These are phyloP conservation scores for Eptatretus atami DNA, from an alignment of 2,797 vertebrate species.

Conservation along the genomic window DNA sequence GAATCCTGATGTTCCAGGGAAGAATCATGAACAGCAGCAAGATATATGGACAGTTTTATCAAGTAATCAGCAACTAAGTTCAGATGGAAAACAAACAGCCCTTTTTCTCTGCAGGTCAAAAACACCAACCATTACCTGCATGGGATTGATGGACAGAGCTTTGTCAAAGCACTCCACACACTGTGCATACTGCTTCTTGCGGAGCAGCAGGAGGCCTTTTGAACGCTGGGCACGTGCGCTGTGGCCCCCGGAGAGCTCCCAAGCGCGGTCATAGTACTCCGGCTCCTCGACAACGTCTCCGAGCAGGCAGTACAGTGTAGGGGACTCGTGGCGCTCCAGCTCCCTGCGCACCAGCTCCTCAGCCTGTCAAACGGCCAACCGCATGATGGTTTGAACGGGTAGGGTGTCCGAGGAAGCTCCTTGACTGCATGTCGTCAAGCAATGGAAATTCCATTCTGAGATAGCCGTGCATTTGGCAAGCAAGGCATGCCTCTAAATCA, in stretches of 20 bases:
- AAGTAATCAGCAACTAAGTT: neutral
- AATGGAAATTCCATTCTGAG: too few relatives aligned
- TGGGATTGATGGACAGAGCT: slow-evolving; percentile 39
- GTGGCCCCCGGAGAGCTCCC: slow-evolving; percentile 42
- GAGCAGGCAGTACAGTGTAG: slow-evolving; percentile 48
- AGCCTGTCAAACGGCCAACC: slow-evolving; percentile 18
- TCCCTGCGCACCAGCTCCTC: slow-evolving; percentile 55
- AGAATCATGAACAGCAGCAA: too few relatives aligned
- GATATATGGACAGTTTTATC: too few relatives aligned
- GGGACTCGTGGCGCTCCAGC: slow-evolving; percentile 45
- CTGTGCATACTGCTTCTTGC: slow-evolving; percentile 27
- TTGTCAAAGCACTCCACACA: slow-evolving; percentile 53
- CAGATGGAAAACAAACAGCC: slow-evolving; percentile 3
- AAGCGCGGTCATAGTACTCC: slow-evolving; percentile 46
- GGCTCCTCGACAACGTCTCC: slow-evolving; percentile 56
- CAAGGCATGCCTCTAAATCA: too few relatives aligned
- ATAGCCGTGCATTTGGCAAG: too few relatives aligned
- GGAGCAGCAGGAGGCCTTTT: slow-evolving; percentile 57
- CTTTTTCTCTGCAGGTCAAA: slow-evolving; percentile 3
- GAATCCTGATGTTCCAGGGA: too few relatives aligned
- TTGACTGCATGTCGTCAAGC: too few relatives aligned
- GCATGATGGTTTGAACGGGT: too few relatives aligned
- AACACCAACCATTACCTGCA: slow-evolving; percentile 36
- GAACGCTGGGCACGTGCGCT: slow-evolving; percentile 62
- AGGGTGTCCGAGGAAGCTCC: too few relatives aligned